Conservation (phyloP, 2,113 vertebrate species). For the Charadrius vociferus region DNA sequence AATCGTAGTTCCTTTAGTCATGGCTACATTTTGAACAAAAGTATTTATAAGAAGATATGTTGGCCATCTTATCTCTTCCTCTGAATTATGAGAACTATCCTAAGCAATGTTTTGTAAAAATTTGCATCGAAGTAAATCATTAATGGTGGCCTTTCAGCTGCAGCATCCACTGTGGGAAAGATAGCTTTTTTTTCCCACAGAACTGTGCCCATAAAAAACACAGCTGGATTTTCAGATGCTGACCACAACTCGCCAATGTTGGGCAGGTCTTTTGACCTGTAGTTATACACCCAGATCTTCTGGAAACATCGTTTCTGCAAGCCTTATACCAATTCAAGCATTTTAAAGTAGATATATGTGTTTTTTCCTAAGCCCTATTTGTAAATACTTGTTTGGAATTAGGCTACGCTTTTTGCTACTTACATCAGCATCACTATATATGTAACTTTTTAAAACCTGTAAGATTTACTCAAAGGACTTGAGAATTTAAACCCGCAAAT, state of each 20-base stretch:
- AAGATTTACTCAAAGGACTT: neutral
- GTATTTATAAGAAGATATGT: neutral
- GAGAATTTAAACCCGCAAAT: neutral
- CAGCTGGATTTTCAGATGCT: neutral
- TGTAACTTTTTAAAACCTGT: neutral
- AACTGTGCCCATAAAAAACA: neutral
- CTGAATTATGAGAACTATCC: neutral
- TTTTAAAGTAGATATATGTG: neutral
- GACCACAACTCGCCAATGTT: neutral
- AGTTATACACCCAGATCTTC: neutral
- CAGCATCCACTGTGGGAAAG: neutral
- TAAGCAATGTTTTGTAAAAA: neutral
- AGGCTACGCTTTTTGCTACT: neutral
- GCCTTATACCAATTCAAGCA: neutral
- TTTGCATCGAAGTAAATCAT: neutral
- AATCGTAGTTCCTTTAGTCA: neutral
- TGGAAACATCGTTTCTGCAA: neutral
- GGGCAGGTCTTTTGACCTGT: accelerated
- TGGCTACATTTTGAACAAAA: neutral
- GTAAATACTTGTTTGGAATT: neutral
- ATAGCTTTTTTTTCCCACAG: neutral
- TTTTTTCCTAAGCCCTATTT: neutral
- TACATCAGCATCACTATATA: neutral
- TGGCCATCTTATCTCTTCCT: neutral
- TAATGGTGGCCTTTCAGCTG: neutral